Evolutionary conservation across 2,113 vertebrate genomes (phyloP).

Genomic region (Heterocephalus glaber): DNA sequence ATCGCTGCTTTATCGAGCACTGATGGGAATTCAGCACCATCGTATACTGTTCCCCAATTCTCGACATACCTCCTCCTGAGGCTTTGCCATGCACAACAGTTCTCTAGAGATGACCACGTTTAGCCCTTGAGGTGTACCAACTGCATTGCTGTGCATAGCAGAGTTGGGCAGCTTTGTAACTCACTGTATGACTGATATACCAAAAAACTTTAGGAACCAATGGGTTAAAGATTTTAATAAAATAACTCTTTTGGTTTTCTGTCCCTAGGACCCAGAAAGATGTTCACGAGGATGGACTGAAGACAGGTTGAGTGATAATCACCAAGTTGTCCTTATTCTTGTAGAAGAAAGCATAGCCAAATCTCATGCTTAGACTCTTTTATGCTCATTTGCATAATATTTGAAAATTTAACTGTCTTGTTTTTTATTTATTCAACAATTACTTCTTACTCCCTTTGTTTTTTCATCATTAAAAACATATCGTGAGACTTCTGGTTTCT

Average conservation of each 20-base stretch:
- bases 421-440: background rate
- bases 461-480: background rate
- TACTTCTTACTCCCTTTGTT: background rate
- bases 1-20: background rate
- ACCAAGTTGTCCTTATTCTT: background rate
- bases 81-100: background rate
- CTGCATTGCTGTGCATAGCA: background rate
- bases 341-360: background rate
- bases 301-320: background rate
- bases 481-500: background rate
- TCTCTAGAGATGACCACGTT: background rate
- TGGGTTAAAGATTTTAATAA: background rate
- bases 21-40: background rate
- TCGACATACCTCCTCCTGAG: background rate
- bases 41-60: background rate
- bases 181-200: background rate
- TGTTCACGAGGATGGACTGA: background rate
- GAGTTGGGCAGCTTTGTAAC: background rate
- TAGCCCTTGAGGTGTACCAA: background rate
- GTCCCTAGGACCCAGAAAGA: constrained; percentile 2
- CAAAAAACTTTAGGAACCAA: background rate
- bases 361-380: background rate
- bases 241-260: background rate
- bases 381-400: background rate
- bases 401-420: background rate